Conservation (phyloP, 2,888 invertebrate genomes). For the Meloe dianella region DNA sequence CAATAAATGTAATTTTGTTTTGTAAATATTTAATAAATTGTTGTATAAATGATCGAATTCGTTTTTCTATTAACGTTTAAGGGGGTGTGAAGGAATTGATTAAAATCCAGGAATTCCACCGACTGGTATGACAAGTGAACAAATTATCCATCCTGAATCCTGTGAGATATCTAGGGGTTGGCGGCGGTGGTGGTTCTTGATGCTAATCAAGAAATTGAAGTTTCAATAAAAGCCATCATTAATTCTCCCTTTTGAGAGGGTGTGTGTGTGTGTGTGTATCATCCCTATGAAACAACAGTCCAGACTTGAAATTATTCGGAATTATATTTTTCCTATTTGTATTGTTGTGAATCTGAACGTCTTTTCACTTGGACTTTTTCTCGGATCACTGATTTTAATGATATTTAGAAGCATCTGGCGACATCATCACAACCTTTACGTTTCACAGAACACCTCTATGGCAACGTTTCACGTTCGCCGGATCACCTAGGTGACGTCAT, state of each 20-base stretch:
- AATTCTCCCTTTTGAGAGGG: constrained; percentile 66
- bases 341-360: too few relatives aligned
- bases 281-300: constrained; percentile 31
- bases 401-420: constrained; percentile 41
- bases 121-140: constrained; percentile 7
- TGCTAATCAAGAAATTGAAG: constrained; percentile 71
- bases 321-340: too few relatives aligned
- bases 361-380: constrained; percentile 27
- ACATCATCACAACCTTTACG: constrained; percentile 39
- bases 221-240: constrained; percentile 75
- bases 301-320: background rate
- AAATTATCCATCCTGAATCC: background rate
- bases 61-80: background rate
- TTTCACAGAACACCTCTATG: constrained; percentile 54
- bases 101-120: background rate
- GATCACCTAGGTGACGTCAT: constrained; percentile 53
- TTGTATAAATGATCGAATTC: constrained; percentile 27
- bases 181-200: constrained; percentile 49
- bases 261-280: constrained; percentile 35
- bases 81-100: background rate
- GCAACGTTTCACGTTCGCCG: constrained; percentile 55
- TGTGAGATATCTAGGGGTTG: background rate
- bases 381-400: constrained; percentile 32
- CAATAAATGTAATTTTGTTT: constrained; percentile 26
- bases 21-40: constrained; percentile 32